Evolutionary conservation across 1,140 invertebrate genomes (phyloP).

Genomic region (Sycobia sp.): DNA sequence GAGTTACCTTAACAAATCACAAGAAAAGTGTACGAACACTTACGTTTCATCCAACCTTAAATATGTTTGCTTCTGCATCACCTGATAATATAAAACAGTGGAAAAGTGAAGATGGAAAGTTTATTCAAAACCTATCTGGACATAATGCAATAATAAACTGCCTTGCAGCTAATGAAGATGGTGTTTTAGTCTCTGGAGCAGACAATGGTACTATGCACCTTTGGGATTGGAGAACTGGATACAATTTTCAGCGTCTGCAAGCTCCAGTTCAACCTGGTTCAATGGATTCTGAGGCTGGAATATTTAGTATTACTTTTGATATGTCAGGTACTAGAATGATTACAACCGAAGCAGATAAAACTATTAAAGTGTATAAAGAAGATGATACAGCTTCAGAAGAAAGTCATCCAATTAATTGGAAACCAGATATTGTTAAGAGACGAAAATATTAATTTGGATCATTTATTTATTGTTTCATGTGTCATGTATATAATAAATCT

Average conservation of each 20-base stretch:
- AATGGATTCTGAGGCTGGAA: constrained; percentile 97
- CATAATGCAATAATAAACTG: constrained; percentile 99
- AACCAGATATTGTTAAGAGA: constrained; percentile 73
- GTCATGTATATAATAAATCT: too few relatives aligned
- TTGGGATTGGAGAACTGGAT: constrained; percentile 99
- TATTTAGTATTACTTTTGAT: constrained; percentile 95
- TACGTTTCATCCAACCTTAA: constrained; percentile 87
- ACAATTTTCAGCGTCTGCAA: constrained; percentile 95
- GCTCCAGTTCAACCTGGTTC: constrained; percentile 97
- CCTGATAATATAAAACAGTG: constrained; percentile 99
- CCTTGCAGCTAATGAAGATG: constrained; percentile 90
- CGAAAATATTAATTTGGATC: constrained; percentile 44
- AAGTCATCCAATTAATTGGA: constrained; percentile 95
- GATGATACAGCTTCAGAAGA: constrained; percentile 96
- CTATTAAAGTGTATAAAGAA: constrained; percentile 98
- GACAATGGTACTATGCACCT: constrained; percentile 98
- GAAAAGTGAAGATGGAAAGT: constrained; percentile 98
- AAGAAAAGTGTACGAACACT: constrained; percentile 97
- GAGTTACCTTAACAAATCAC: constrained; percentile 96
- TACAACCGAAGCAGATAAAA: constrained; percentile 98
- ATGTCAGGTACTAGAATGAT: constrained; percentile 91
- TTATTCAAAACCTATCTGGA: constrained; percentile 95
- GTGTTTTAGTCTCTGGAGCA: constrained; percentile 95
- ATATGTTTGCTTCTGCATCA: constrained; percentile 97
- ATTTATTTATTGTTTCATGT: too few relatives aligned